Evolutionary conservation across 2,797 vertebrate species (phyloP), one percentile per base, ranked within the genome.

Genomic region (Bovichtus variegatus): DNA sequence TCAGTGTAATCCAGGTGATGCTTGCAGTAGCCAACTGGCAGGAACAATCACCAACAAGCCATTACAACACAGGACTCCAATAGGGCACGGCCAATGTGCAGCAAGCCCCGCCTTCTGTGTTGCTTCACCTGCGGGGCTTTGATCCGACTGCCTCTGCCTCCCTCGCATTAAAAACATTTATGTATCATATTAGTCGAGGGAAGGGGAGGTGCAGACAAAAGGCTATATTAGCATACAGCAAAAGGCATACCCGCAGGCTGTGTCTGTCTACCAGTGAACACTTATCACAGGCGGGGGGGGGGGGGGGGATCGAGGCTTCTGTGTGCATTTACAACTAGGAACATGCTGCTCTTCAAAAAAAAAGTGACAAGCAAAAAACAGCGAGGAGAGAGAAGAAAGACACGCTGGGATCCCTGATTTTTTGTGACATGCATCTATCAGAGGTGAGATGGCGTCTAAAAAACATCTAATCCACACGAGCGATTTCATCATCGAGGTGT

Each of bases 191-290:
- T 90, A 92, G 87, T 88, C 50, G 31, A 81, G 78, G 87, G 78
- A 80, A 70, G 76, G 67, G 82, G 84, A 78, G 84, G 75, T 65
- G 54, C 67, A 80, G 82, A 82, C 83, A 86, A 84, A 87, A 84
- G 71, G 84, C 84, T 87, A 87, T 90, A 95, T 94, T 93, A 94
- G 88, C 91, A 93, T 93, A 91, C 76, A 91, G 87, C 82, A 91
- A 85, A 90, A 90, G 87, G 87, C 89, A 86, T 82, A 86, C 83
- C 93, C 90, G 81, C 80, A 53, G 92, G 93, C 90, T 70, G 83
- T 92, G 87, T 93, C 91, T 92, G 92, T 92, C 92, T 94, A 90
- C 86, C 62, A 74, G 83, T 80, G 88, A 93, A 92, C 86, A 91
- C 92, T 93, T 91, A 95, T 93, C 92, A 93, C 82, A 91, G 88